Evolutionary conservation across 2,888 invertebrate genomes (phyloP), one percentile per base, ranked within the genome.

Genomic region (Catocala sponsa): DNA sequence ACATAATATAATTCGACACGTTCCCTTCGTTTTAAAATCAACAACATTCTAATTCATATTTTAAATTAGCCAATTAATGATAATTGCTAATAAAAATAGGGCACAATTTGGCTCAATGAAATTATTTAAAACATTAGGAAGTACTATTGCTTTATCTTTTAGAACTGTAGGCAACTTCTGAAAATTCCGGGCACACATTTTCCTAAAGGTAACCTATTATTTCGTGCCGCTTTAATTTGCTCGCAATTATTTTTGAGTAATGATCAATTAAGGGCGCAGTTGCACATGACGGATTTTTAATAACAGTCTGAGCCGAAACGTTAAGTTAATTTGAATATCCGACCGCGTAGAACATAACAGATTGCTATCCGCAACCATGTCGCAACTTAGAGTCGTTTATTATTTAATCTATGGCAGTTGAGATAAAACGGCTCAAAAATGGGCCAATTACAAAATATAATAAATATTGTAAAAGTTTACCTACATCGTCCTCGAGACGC

Each of bases 401-500:
- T 85, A 84, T 83, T 85, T 84, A 85, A 85, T 86, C 85, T 85
- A 84, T 85, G 83, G 83, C 86, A 87, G 78, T 76, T 70, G 57
- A 84, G 87, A 86, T 87, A 85, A 82, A 81, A 79, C 62, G 63
- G 72, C 56, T 63, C 68, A 68, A 79, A 92, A 90, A 87, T 89
- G 78, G 93, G 89, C 80, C 92, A 89, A 90, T 92, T 92, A 89
- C 92, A 90, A 92, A 92, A 94, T 92, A 89, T 90, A 87, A 88
- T 91, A 94, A 93, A 92, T 91, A 92, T 91, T 89, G 89, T 88
- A 79, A 84, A 84, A 86, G 83, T 85, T 83, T 85, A 73, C 80
- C 70, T 73, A 80, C 68, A 55, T 67, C 78, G 85, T 87, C 85
- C 85, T 87, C 88, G 79, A 59, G 79, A 78, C 79, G 87, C 88